Base-by-base conservation (phyloP, 1,140 invertebrate genomes). In the Plutomurus gul region DNA sequence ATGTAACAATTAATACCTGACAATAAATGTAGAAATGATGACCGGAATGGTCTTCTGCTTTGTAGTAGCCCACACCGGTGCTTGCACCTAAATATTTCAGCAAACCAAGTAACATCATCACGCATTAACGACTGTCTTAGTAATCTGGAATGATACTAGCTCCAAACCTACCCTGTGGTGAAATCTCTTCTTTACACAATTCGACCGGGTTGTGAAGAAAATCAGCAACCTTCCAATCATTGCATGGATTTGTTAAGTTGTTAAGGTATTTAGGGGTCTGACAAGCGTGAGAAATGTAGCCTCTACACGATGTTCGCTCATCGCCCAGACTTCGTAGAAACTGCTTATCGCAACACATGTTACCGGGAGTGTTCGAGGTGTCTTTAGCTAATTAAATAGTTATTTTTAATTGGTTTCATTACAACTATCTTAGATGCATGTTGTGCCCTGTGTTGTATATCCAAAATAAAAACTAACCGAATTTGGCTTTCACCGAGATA, bases 161-260 rank as follows among this genome's bases (percentile, higher is more conserved):
- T n/a, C n/a, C n/a, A n/a, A n/a, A n/a, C n/a, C 18, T 73, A 78
- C 77, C 72, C 30, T 51, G 47, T 6, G 78, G 72, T 25, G 49
- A 72, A 56, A 79, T 79, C 22, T 79, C 78, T 25, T 79, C 39
- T 71, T 75, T 79, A 22, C 78, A 79, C 3, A 60, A 46, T 43
- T 79, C 78, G 1, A 79, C 73, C 0, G 72, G 72, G 22, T 75
- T 75, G 10, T 72, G 74, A 22, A 79, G 43, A 47, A 79, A 79
- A 11, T 79, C 72, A 1, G 78, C 27, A n/a, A 79, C 33, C 36
- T 79, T 79, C 78, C 78, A 79, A 22, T 79, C 78, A 2, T 20
- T 20, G 30, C 78, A 79, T 0, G 78, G 49, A 75, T 56, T 75
- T 3, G 37, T 46, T 22, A 11, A n/a, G 37, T 11, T 39, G 5